Conservation (phyloP, 2,797 vertebrate genomes). For the Ctenochaetus hawaiiensis region DNA sequence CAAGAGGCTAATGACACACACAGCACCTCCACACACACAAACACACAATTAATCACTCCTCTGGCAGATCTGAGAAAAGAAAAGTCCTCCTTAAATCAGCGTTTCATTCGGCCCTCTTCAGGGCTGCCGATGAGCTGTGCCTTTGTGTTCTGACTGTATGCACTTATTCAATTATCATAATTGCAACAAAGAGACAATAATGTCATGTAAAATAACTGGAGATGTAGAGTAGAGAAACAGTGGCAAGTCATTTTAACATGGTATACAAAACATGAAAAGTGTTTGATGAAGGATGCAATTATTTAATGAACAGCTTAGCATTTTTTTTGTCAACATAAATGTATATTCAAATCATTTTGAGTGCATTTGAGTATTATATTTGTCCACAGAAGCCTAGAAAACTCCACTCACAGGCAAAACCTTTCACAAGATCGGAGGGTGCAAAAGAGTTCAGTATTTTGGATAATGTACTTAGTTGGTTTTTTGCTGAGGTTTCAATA, state of each 20-base stretch:
- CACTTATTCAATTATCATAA: not conserved
- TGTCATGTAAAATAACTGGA: not conserved
- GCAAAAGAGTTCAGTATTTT: not conserved
- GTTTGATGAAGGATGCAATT: not conserved
- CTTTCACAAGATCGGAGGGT: not conserved
- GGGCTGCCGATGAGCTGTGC: conserved; percentile 8
- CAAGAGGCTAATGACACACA: conserved; percentile 74
- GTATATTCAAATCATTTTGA: not conserved
- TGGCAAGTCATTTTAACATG: not conserved
- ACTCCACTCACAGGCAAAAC: not conserved
- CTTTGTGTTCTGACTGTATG: conserved; percentile 11
- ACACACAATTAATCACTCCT: conserved; percentile 67
- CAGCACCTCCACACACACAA: conserved; percentile 14
- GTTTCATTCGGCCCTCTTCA: conserved; percentile 14
- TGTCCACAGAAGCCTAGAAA: not conserved
- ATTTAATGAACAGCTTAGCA: not conserved
- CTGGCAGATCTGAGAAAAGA: conserved; percentile 41
- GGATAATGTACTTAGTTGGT: not conserved
- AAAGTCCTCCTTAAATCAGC: conserved; percentile 40
- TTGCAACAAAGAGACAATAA: not conserved
- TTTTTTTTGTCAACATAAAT: not conserved
- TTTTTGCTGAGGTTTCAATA: no score
- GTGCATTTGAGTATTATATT: not conserved
- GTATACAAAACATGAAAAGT: not conserved
- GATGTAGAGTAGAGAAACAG: not conserved